Conservation (phyloP, 2,113 vertebrate species). For the Rhea americana region DNA sequence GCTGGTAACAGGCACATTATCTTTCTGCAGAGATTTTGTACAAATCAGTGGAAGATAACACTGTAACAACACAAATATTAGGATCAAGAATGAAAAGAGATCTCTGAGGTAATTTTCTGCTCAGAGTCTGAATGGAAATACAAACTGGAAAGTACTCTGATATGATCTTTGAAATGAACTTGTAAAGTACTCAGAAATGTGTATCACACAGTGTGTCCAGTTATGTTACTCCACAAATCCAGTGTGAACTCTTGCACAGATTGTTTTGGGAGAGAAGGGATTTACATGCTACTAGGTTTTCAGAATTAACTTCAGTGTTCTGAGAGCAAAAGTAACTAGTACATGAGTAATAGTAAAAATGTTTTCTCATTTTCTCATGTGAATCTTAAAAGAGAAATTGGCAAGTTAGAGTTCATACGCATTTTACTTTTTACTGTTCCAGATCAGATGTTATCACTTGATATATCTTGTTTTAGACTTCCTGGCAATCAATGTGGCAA, state of each 20-base stretch:
- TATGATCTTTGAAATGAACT: background rate
- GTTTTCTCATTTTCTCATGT: background rate
- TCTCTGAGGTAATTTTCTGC: background rate
- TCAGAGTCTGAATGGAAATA: background rate
- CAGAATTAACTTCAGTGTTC: background rate
- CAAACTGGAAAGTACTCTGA: background rate
- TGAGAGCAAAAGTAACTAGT: background rate
- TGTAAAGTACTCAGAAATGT: background rate
- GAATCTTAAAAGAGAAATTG: background rate
- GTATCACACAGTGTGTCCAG: background rate
- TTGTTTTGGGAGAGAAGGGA: background rate
- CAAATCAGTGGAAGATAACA: background rate
- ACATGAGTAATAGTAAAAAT: background rate
- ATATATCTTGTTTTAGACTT: background rate
- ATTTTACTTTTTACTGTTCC: background rate
- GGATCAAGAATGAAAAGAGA: background rate
- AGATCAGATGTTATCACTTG: background rate
- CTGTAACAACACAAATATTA: background rate
- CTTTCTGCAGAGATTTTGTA: background rate
- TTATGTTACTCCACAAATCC: constrained; percentile 35
- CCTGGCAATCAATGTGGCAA: background rate
- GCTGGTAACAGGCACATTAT: background rate
- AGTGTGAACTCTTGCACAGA: background rate
- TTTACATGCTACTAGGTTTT: background rate
- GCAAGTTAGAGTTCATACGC: background rate